phyloP scores from a whole-genome alignment of 2,888 invertebrate genomes.

The Macrosoma leucophasiata region DNA sequence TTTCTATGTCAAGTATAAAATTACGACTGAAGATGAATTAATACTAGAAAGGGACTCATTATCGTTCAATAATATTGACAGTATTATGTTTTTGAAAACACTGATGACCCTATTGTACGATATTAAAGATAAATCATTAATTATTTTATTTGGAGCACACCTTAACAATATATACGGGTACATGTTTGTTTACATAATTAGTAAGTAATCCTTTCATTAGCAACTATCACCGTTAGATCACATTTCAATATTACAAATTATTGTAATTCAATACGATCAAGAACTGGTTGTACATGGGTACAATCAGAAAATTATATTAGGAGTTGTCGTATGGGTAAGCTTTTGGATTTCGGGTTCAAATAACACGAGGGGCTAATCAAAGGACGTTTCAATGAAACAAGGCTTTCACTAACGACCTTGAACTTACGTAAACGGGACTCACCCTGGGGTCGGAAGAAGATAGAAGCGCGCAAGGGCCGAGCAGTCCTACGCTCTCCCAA shows the following conservation, averaged over 20 bases:
- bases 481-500: conserved; percentile 72
- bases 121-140: conserved; percentile 7
- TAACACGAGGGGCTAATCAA: not conserved
- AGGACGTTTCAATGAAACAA: conserved; percentile 1
- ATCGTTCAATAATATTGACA: conserved; percentile 14
- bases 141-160: too few species aligned
- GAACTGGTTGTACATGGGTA: too few species aligned
- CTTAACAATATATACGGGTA: too few species aligned
- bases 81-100: conserved; percentile 23
- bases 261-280: too few species aligned
- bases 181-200: conserved; percentile 20
- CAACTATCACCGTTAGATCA: too few species aligned
- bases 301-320: conserved; percentile 32
- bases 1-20: conserved; percentile 21
- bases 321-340: conserved; percentile 7
- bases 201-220: too few species aligned
- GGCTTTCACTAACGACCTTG: conserved; percentile 22
- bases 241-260: too few species aligned
- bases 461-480: conserved; percentile 71
- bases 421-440: conserved; percentile 40
- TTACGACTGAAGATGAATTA: conserved; percentile 21
- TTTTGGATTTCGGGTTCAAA: too few species aligned
- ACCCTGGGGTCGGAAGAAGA: conserved; percentile 67
- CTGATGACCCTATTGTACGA: conserved; percentile 17
- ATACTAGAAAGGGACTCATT: conserved; percentile 16